These are phyloP conservation scores for Myoxocephalus aenaeus DNA, from an alignment of 2,797 vertebrate genomes.

Conservation along the genomic window DNA sequence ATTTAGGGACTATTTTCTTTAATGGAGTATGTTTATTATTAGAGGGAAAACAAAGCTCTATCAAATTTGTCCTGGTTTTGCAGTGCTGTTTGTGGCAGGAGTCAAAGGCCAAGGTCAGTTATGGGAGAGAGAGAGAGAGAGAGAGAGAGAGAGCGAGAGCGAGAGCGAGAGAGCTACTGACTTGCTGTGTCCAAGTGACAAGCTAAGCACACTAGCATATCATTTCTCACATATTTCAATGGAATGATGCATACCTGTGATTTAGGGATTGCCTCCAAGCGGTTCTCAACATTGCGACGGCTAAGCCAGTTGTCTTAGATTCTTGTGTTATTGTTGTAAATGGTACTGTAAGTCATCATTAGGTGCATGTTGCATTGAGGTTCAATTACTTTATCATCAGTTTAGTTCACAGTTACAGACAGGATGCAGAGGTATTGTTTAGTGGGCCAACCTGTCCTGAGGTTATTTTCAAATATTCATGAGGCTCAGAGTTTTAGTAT, in stretches of 20 bases:
- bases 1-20: no score
- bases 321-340: background rate
- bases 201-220: background rate
- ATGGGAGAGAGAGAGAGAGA: no score
- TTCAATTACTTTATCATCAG: background rate
- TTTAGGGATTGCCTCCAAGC: no score
- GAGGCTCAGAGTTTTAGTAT: background rate
- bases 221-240: background rate
- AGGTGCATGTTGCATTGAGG: background rate
- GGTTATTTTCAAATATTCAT: background rate
- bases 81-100: background rate
- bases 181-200: background rate
- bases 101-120: slow-evolving; percentile 27
- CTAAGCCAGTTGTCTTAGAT: no score
- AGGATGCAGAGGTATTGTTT: background rate
- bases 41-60: background rate
- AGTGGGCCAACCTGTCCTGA: background rate
- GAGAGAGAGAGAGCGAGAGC: no score
- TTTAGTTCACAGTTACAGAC: no score
- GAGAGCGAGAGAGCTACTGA: no score
- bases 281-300: no score
- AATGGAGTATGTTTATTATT: background rate
- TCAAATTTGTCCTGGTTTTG: background rate
- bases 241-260: no score
- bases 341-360: background rate